Evolutionary conservation across 2,888 invertebrate species (phyloP).

Genomic region (Ochropleura plecta): DNA sequence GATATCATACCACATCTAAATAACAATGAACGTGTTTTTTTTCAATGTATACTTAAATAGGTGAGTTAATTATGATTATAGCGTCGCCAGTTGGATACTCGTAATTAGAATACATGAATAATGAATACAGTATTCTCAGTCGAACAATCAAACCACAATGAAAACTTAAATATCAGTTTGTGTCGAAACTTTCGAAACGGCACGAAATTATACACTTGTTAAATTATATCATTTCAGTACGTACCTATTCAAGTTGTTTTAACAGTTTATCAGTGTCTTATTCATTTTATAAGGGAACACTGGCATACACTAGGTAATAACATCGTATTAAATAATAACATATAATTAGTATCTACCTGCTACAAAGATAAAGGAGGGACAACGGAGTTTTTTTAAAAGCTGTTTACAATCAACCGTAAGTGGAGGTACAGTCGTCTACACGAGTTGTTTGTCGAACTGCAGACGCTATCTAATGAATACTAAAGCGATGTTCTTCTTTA

Average conservation of each 20-base stretch:
- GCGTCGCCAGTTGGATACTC: constrained; percentile 77
- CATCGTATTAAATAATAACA: constrained; percentile 89
- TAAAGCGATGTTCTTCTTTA: constrained; percentile 8
- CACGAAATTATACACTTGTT: constrained; percentile 79
- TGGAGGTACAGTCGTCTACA: constrained; percentile 81
- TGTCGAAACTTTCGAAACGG: constrained; percentile 74
- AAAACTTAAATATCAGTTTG: constrained; percentile 77
- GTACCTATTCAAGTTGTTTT: constrained; percentile 73
- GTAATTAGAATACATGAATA: constrained; percentile 84
- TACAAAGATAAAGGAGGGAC: constrained; percentile 87
- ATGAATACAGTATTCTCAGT: constrained; percentile 76
- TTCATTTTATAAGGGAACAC: constrained; percentile 78
- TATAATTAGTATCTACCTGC: constrained; percentile 88
- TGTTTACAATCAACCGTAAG: constrained; percentile 87
- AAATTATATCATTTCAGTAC: constrained; percentile 78
- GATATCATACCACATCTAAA: constrained; percentile 74
- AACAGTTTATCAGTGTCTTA: constrained; percentile 79
- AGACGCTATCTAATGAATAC: constrained; percentile 47
- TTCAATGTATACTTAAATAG: constrained; percentile 76
- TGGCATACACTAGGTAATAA: constrained; percentile 84
- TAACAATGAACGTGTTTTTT: constrained; percentile 78
- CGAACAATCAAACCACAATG: constrained; percentile 79
- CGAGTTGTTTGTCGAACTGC: constrained; percentile 63
- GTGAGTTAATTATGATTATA: constrained; percentile 80
- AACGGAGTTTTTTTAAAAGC: constrained; percentile 86